These are phyloP conservation scores for Melanotaenia pygmaea DNA, from an alignment of 2,797 vertebrate species.

Conservation along the genomic window DNA sequence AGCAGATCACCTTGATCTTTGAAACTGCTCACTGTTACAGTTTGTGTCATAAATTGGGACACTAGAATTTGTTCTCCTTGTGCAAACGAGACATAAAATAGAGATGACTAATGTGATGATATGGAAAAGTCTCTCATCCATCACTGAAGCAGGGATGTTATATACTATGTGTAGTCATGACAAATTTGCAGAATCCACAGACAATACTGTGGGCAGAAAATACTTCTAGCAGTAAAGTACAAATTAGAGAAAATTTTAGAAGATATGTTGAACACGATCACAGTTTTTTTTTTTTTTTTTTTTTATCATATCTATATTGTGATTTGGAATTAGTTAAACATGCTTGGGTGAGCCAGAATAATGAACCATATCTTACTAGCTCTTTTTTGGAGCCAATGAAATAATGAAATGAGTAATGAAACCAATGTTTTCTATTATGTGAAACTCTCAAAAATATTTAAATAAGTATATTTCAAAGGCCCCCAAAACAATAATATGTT, in stretches of 20 bases:
- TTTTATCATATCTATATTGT: neutral
- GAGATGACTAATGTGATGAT: slow-evolving; percentile 20
- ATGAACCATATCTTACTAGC: too few species aligned
- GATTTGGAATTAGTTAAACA: neutral
- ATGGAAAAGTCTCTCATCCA: slow-evolving; percentile 25
- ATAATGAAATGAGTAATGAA: too few species aligned
- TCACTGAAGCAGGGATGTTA: slow-evolving; percentile 17
- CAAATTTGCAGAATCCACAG: slow-evolving; percentile 36
- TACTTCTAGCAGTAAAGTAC: slow-evolving; percentile 12
- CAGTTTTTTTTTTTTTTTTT: slow-evolving; percentile 29
- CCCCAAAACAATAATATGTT: too few species aligned
- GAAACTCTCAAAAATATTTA: too few species aligned
- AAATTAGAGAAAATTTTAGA: slow-evolving; percentile 25
- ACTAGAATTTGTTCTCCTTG: slow-evolving; percentile 29
- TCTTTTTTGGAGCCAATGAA: too few species aligned
- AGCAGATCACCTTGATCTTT: slow-evolving; percentile 29
- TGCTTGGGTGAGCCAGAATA: too few species aligned
- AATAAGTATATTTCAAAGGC: too few species aligned
- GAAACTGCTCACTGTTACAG: slow-evolving; percentile 33
- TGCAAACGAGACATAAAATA: slow-evolving; percentile 22
- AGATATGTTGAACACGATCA: neutral
- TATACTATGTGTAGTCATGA: slow-evolving; percentile 19
- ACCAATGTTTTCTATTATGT: too few species aligned
- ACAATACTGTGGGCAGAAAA: slow-evolving; percentile 2
- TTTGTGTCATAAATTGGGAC: slow-evolving; percentile 17